Evolutionary conservation across 2,113 vertebrate genomes (phyloP).

Genomic region (Lethenteron reissneri): DNA sequence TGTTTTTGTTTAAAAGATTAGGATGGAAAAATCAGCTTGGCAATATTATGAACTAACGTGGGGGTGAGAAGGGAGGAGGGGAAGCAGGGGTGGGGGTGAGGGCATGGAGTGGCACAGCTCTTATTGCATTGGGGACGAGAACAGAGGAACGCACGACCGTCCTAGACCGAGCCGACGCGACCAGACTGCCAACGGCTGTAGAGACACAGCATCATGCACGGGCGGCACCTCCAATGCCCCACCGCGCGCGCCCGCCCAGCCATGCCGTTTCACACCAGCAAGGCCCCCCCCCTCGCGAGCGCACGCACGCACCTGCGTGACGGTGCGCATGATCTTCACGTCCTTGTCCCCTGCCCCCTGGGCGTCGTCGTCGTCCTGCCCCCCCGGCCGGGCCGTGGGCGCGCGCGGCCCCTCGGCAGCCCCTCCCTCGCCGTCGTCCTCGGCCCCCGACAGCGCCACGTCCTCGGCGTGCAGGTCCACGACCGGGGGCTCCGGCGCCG

Average conservation of each 20-base stretch:
- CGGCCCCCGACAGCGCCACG: constrained; percentile 47
- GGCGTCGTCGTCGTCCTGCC: constrained; percentile 18
- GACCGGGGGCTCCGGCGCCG: constrained; percentile 39
- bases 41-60: too few relatives aligned
- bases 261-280: too few relatives aligned
- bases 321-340: constrained; percentile 61
- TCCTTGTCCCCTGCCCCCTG: constrained; percentile 31
- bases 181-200: too few relatives aligned
- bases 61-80: too few relatives aligned
- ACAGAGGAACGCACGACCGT: not conserved
- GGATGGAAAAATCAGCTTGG: too few relatives aligned
- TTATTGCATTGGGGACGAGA: not conserved
- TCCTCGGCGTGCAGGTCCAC: constrained; percentile 68
- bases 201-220: too few relatives aligned
- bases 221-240: too few relatives aligned
- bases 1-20: too few relatives aligned
- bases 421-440: constrained; percentile 40
- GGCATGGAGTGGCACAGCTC: not conserved
- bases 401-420: not conserved
- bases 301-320: constrained; percentile 43
- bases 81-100: not conserved
- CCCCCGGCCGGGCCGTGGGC: constrained; percentile 8
- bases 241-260: too few relatives aligned
- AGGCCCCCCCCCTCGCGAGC: constrained; percentile 27
- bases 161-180: too few relatives aligned